A percentile compares a stretch with the other conserved stretches of the same genome.
These are phyloP conservation scores for Chromis chromis DNA, from an alignment of 2,797 vertebrate species.

Conservation along the genomic window DNA sequence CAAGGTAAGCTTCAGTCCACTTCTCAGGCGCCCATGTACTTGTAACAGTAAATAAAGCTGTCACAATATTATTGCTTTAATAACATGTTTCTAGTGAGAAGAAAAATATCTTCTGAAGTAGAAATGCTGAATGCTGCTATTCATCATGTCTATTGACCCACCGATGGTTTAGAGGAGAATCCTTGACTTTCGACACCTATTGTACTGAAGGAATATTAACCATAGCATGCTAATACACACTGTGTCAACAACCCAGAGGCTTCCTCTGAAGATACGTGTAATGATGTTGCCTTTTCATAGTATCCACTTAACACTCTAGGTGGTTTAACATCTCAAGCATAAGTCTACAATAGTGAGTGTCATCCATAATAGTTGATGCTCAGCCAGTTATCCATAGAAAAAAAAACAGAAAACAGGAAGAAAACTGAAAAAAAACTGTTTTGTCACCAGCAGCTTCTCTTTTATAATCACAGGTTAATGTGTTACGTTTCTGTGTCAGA, in stretches of 20 bases:
- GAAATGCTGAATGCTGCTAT: no score
- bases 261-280: neutral
- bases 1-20: neutral
- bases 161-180: neutral
- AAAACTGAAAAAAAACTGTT: no score
- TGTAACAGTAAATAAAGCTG: neutral
- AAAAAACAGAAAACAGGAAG: no score
- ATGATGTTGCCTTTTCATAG: neutral
- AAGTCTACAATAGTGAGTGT: neutral
- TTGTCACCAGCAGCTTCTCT: no score
- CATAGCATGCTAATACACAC: neutral
- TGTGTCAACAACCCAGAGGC: neutral
- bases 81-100: constrained; percentile 1
- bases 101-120: neutral
- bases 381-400: neutral
- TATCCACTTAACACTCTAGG: neutral
- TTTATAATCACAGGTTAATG: neutral
- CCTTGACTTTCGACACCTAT: neutral
- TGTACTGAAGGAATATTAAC: neutral
- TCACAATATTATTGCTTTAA: neutral
- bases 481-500: neutral
- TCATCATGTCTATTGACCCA: no score
- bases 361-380: neutral
- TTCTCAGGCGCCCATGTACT: no score
- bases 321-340: neutral